phyloP scores from a whole-genome alignment of 1,140 invertebrate species.

The Microvelia longipes region DNA sequence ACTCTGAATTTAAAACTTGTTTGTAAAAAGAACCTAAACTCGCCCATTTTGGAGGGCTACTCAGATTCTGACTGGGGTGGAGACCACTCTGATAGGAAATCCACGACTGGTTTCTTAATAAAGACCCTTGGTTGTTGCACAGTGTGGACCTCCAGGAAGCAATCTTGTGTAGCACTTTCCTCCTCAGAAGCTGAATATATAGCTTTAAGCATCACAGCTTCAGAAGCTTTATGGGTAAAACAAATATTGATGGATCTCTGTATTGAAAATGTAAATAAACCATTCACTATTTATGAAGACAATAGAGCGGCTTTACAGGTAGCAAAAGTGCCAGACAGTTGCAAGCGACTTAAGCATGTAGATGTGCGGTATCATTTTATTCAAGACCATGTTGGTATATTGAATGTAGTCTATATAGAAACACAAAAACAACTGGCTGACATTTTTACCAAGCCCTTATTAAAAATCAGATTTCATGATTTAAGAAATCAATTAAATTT shows the following conservation, averaged over 20 bases:
- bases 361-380: neutral
- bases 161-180: neutral
- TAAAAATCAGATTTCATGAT: no score
- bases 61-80: neutral
- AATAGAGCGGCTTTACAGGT: neutral
- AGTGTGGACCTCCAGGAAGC: neutral
- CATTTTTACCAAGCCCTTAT: neutral
- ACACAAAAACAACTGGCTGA: neutral
- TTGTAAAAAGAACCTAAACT: neutral
- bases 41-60: neutral
- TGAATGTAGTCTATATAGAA: neutral
- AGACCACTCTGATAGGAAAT: neutral
- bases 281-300: neutral
- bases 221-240: neutral
- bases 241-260: neutral
- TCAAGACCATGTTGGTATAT: neutral
- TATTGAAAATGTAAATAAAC: neutral
- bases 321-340: neutral
- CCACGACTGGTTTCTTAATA: neutral
- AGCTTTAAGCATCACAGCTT: neutral
- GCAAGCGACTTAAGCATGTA: neutral
- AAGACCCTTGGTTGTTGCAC: neutral
- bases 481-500: no score
- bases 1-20: neutral
- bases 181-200: neutral